Base-by-base conservation (phyloP, 2,888 invertebrate species). In the Chrysolina americana region DNA sequence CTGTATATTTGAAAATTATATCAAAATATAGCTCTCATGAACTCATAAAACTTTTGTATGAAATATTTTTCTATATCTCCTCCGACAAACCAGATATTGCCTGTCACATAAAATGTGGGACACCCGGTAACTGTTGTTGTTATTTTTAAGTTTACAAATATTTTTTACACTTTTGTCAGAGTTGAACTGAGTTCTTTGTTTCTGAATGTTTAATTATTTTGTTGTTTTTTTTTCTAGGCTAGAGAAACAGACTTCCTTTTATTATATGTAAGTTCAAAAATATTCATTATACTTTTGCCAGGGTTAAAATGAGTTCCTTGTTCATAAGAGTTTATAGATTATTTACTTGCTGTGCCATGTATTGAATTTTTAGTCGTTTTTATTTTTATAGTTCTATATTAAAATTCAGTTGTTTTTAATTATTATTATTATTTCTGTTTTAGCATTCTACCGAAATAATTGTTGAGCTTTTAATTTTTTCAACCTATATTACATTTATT, bases 401-500 rank as follows among this genome's bases (percentile, higher is more conserved):
- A 2, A 44, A 44, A 44, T 2, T 44, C 8, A 2, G 2, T 6
- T 44, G 1, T 44, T 44, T 10, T 44, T 44, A 13, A 5, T n/a
- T n/a, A n/a, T 4, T 6, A 13, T 2, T 44, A 44, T 44, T 44
- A 8, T 44, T 8, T 44, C 44, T 2, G 44, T 44, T 44, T 44
- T 13, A 44, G 44, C 44, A 44, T 44, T 44, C 8, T 44, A 13
- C 44, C 8, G 44, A 44, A 44, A 44, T 44, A 44, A 44, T 44
- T 44, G 44, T 44, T 5, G 1, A 44, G 44, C 44, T 44, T 4
- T 44, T 44, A 2, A 44, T 44, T 44, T 44, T 44, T 2, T 44
- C 44, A 44, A 50, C 17, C 2, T 50, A 50, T 50, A 50, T 50
- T 50, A 50, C 50, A 50, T 50, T n/a, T 50, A 15, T 50, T 50